Evolutionary conservation across 2,888 invertebrate species (phyloP).

Genomic region (Vannuccia rotundouncinata): DNA sequence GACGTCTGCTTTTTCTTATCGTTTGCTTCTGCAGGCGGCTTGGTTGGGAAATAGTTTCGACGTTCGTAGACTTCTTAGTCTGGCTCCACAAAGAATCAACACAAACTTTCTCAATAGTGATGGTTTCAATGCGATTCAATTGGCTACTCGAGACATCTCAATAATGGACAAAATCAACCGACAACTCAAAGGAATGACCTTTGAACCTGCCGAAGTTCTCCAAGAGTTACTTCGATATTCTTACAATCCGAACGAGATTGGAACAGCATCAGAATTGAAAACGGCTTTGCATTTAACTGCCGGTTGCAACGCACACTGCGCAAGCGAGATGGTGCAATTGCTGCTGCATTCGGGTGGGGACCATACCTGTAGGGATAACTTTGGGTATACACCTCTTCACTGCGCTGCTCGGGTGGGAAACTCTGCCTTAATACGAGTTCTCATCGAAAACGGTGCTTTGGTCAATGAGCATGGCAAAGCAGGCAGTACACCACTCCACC

Average conservation of each 20-base stretch:
- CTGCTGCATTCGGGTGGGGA: constrained; percentile 18
- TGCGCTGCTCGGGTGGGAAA: constrained; percentile 53
- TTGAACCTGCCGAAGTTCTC: background rate
- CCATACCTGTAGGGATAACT: constrained; percentile 45
- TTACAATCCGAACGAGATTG: background rate
- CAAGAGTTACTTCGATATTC: background rate
- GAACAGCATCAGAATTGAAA: background rate
- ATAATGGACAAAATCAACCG: background rate
- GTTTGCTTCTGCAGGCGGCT: constrained; percentile 51
- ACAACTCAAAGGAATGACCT: background rate
- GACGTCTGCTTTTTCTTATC: constrained; percentile 46
- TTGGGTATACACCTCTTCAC: constrained; percentile 52
- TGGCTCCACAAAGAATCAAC: background rate
- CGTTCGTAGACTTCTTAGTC: constrained; percentile 46
- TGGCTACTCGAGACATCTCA: background rate
- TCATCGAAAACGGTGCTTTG: constrained; percentile 48
- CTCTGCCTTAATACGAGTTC: constrained; percentile 46
- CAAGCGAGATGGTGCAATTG: background rate
- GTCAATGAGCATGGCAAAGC: background rate
- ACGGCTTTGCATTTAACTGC: background rate
- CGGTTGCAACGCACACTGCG: background rate
- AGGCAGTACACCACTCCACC: constrained; percentile 32
- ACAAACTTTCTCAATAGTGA: background rate
- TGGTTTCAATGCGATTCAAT: constrained; percentile 1
- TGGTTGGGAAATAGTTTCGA: constrained; percentile 53